A percentile compares a stretch with the other conserved stretches of the same genome.
Conservation (phyloP, 37 sponge, comb jelly and placozoan genomes). For the Eunapius fragilis region DNA sequence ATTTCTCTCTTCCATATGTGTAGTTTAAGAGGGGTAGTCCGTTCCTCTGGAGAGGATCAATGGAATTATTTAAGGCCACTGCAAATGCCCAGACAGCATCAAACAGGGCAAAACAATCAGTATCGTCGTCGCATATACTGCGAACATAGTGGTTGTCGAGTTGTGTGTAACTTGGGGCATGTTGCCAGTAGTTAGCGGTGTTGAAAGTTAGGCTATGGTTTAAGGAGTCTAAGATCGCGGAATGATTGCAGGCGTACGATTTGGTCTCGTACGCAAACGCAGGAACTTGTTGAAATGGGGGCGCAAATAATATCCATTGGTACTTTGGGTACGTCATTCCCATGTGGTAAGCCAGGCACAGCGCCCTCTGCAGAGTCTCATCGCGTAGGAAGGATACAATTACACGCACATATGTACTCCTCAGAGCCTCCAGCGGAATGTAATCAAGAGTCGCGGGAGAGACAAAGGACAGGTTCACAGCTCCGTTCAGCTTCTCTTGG, state of each 20-base stretch:
- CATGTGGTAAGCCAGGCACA: not conserved
- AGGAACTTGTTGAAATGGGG: no score
- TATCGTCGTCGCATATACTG: not conserved
- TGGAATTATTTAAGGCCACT: not conserved
- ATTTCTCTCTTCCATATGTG: not conserved
- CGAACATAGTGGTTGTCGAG: not conserved
- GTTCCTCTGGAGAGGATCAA: not conserved
- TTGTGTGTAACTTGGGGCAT: not conserved
- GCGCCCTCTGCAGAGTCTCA: not conserved
- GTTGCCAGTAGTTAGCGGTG: not conserved
- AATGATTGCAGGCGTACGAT: no score
- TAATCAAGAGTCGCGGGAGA: not conserved
- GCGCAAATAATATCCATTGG: not conserved
- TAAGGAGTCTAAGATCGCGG: no score
- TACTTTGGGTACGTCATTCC: not conserved
- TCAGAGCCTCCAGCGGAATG: not conserved
- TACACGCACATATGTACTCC: not conserved
- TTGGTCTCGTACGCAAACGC: no score
- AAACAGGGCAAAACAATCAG: not conserved
- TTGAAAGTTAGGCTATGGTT: not conserved
- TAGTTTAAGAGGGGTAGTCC: not conserved
- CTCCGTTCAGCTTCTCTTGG: not conserved
- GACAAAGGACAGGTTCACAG: not conserved
- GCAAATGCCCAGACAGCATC: not conserved
- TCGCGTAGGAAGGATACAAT: not conserved